These are phyloP conservation scores for Cryptocephalus moraei DNA, from an alignment of 2,888 invertebrate genomes.

Conservation along the genomic window DNA sequence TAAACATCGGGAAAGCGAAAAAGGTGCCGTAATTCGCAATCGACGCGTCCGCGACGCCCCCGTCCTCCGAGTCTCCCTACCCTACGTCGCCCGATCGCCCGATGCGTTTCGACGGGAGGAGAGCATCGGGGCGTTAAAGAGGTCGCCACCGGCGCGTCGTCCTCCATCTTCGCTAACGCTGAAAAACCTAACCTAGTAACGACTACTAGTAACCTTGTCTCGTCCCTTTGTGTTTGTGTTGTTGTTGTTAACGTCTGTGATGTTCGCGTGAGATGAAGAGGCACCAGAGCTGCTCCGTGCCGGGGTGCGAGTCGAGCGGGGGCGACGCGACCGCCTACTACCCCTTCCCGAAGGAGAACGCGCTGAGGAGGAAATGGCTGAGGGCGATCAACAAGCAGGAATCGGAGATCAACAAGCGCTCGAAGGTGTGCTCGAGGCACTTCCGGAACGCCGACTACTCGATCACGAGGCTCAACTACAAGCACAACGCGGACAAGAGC, in stretches of 20 bases:
- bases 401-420: slow-evolving; percentile 13
- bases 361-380: slow-evolving; percentile 27
- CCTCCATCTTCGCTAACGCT: no score
- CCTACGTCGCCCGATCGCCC: no score
- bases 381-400: slow-evolving; percentile 49
- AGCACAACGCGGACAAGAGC: slow-evolving; percentile 11
- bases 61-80: no score
- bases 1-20: no score
- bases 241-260: background rate
- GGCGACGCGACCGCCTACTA: slow-evolving; percentile 8
- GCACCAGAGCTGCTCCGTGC: slow-evolving; percentile 10
- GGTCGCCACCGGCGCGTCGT: no score
- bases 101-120: no score
- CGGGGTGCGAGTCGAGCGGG: slow-evolving; percentile 8
- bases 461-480: slow-evolving; percentile 11
- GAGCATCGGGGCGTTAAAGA: no score
- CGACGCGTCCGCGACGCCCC: no score
- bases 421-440: slow-evolving; percentile 15
- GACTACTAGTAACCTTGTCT: no score
- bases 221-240: no score
- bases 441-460: slow-evolving; percentile 12
- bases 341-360: slow-evolving; percentile 22
- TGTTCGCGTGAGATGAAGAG: slow-evolving; percentile 9
- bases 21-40: no score
- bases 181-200: no score